These are phyloP conservation scores for Lepidothrix coronata DNA, from an alignment of 2,113 vertebrate species.

Conservation along the genomic window DNA sequence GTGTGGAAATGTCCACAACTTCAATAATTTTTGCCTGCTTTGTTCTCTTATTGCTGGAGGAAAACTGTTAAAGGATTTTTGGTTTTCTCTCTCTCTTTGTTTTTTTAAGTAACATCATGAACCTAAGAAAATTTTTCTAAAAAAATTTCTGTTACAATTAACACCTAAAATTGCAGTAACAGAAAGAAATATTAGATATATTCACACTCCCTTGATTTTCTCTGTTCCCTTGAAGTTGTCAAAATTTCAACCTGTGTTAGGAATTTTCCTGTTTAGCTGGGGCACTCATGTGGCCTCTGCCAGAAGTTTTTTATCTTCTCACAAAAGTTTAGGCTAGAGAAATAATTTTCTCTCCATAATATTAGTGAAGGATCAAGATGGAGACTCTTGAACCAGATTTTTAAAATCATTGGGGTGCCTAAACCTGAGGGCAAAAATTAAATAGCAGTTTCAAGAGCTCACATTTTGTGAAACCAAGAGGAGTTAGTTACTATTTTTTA, in stretches of 20 bases:
- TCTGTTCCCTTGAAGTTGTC: background rate
- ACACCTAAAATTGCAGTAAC: background rate
- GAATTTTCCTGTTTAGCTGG: background rate
- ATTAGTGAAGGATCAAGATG: background rate
- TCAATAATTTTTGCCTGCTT: background rate
- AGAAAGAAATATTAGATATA: background rate
- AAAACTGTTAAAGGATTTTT: background rate
- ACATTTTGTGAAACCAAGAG: background rate
- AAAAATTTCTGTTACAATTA: background rate
- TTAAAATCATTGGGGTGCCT: background rate
- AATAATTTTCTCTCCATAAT: background rate
- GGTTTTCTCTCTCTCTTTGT: accelerated
- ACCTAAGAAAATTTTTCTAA: background rate
- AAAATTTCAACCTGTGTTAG: background rate
- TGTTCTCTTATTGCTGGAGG: background rate
- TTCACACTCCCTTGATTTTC: background rate
- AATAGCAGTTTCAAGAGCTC: background rate
- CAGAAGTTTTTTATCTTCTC: background rate
- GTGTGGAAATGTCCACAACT: background rate
- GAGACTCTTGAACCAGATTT: background rate
- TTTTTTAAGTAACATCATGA: background rate
- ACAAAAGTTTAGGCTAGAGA: background rate
- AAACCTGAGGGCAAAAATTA: background rate
- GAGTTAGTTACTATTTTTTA: background rate
- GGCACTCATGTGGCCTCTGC: background rate